These are phyloP conservation scores for Anadara kagoshimensis DNA, from an alignment of 1,140 invertebrate genomes.

Conservation along the genomic window DNA sequence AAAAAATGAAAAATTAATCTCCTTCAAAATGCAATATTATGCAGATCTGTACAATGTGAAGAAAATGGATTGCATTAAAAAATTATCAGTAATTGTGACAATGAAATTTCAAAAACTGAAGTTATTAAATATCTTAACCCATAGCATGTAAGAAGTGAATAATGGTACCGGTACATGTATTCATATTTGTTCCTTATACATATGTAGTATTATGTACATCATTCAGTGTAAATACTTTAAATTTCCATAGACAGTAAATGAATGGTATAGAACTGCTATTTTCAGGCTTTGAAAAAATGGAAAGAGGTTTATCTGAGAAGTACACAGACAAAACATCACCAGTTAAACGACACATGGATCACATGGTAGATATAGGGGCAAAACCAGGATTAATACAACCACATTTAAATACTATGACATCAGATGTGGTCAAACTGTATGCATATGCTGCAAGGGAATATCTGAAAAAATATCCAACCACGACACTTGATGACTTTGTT, in stretches of 20 bases:
- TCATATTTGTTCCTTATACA: not conserved
- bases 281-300: conserved; percentile 98
- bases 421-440: conserved; percentile 83
- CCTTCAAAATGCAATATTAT: no score
- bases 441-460: conserved; percentile 97
- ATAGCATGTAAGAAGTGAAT: no score
- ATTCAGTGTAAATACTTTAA: not conserved
- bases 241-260: no score
- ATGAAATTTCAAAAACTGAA: no score
- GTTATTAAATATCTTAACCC: no score
- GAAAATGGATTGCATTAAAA: no score
- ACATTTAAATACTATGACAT: conserved; percentile 65
- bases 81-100: no score
- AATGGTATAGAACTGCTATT: conserved; percentile 7
- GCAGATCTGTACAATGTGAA: no score
- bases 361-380: conserved; percentile 67
- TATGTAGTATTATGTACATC: not conserved
- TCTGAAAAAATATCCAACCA: conserved; percentile 92
- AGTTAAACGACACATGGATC: conserved; percentile 61
- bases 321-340: conserved; percentile 65
- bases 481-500: conserved; percentile 92
- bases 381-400: conserved; percentile 60
- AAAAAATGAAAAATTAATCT: no score
- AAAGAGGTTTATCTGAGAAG: conserved; percentile 84
- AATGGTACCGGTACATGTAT: no score